phyloP scores from a whole-genome alignment of 2,113 vertebrate species.

The Callospermophilus lateralis region DNA sequence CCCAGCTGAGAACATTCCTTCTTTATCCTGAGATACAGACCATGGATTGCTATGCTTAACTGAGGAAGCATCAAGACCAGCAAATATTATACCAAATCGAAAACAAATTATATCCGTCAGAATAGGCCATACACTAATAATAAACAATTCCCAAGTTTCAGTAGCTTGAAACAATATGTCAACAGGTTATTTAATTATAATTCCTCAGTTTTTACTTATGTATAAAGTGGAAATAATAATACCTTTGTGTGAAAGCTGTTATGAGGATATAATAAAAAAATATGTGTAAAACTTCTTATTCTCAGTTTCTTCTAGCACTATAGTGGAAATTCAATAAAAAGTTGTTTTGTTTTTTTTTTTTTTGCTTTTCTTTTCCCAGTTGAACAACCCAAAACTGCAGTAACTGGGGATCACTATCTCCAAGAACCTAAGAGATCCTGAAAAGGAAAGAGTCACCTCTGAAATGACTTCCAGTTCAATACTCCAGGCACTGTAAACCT shows the following conservation, averaged over 20 bases:
- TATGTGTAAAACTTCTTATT: neutral
- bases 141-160: neutral
- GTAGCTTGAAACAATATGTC: neutral
- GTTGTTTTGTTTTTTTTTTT: neutral
- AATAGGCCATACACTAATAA: neutral
- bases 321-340: neutral
- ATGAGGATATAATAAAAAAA: neutral
- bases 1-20: neutral
- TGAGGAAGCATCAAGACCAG: neutral
- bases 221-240: constrained; percentile 16
- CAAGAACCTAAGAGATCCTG: neutral
- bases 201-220: neutral
- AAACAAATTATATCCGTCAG: neutral
- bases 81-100: neutral
- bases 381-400: neutral
- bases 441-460: neutral
- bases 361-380: neutral
- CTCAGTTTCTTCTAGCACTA: neutral
- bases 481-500: neutral
- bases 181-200: neutral
- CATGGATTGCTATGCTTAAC: neutral
- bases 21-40: neutral
- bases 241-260: neutral
- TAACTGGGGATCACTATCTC: neutral
- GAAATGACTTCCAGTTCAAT: neutral